Evolutionary conservation across 2,888 invertebrate species (phyloP).

Genomic region (Stramonita haemastoma): DNA sequence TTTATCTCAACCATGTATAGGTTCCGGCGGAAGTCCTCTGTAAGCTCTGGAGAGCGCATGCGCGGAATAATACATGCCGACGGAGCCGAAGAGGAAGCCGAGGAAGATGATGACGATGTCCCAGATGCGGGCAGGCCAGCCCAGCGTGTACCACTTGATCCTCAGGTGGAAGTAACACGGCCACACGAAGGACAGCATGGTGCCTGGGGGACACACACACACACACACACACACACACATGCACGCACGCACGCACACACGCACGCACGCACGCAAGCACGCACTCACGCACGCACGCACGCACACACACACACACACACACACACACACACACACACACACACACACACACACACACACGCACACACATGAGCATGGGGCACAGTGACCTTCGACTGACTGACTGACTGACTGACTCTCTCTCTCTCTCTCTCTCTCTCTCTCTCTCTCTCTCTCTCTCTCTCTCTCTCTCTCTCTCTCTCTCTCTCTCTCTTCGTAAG

Average conservation of each 20-base stretch:
- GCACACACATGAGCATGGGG: not conserved
- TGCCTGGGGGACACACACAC: slow-evolving; percentile 81
- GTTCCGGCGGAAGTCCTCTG: slow-evolving; percentile 82
- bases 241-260: not conserved
- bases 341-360: not conserved
- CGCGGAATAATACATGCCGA: slow-evolving; percentile 90
- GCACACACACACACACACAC: not conserved
- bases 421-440: too few species aligned
- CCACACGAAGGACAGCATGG: slow-evolving; percentile 99
- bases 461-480: too few species aligned
- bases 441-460: too few species aligned
- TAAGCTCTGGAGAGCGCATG: slow-evolving; percentile 93
- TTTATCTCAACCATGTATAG: slow-evolving; percentile 46
- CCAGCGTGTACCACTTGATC: slow-evolving; percentile 89
- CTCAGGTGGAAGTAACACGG: slow-evolving; percentile 98
- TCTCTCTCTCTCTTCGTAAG: too few species aligned
- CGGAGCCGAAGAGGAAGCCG: slow-evolving; percentile 87
- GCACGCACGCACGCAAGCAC: not conserved
- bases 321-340: not conserved
- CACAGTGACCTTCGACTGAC: too few species aligned
- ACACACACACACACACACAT: not conserved
- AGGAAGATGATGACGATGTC: slow-evolving; percentile 95
- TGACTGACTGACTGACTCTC: too few species aligned
- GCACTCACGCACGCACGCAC: not conserved
- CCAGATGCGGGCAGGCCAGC: slow-evolving; percentile 85